phyloP scores from a whole-genome alignment of 2,797 vertebrate species.

The Danio choprae region DNA sequence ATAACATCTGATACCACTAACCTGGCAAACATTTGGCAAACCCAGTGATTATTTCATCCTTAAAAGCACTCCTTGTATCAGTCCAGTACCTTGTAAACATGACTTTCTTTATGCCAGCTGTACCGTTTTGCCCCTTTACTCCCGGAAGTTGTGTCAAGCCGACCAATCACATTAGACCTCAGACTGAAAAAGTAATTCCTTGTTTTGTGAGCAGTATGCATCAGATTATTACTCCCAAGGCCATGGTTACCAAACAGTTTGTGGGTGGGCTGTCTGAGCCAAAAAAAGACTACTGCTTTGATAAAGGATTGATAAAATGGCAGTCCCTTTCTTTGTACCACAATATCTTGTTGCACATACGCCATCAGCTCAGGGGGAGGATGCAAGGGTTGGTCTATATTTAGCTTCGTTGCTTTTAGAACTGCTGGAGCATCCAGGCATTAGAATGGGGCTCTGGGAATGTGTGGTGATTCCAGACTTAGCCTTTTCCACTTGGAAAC shows the following conservation, averaged over 20 bases:
- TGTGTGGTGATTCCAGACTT: slow-evolving; percentile 40
- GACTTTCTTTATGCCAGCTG: neutral
- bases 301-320: slow-evolving; percentile 5
- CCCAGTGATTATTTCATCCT: slow-evolving; percentile 26
- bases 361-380: slow-evolving; percentile 36
- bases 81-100: slow-evolving; percentile 28
- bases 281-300: neutral
- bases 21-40: slow-evolving; percentile 29
- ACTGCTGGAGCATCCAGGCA: slow-evolving; percentile 43
- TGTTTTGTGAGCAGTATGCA: slow-evolving; percentile 14
- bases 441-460: slow-evolving; percentile 37
- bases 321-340: slow-evolving; percentile 6
- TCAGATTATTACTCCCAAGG: neutral
- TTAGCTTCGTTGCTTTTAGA: slow-evolving; percentile 52
- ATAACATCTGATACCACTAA: slow-evolving; percentile 5
- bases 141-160: neutral
- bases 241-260: slow-evolving; percentile 14
- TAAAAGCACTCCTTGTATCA: slow-evolving; percentile 7
- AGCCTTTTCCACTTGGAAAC: slow-evolving; percentile 46
- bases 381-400: slow-evolving; percentile 45
- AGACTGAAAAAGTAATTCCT: neutral
- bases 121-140: neutral
- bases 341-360: slow-evolving; percentile 27
- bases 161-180: slow-evolving; percentile 14
- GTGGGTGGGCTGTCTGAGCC: neutral